phyloP scores from a whole-genome alignment of 1,140 invertebrate species.

The Reticulitermes speratus region DNA sequence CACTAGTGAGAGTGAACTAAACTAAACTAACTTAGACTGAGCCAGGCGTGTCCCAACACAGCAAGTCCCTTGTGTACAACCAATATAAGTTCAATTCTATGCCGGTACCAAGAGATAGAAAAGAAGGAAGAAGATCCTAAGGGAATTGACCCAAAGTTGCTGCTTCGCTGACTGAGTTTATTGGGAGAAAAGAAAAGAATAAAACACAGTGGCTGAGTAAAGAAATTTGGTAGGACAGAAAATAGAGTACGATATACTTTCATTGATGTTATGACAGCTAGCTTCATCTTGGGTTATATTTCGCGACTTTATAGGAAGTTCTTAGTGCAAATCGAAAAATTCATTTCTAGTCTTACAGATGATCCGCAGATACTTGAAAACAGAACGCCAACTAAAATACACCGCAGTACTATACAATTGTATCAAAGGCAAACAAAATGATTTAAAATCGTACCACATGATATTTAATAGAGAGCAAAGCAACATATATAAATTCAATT shows the following conservation, averaged over 20 bases:
- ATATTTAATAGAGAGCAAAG: too few species aligned
- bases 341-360: too few species aligned
- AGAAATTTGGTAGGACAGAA: neutral
- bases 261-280: neutral
- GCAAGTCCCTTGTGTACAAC: neutral
- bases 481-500: too few species aligned
- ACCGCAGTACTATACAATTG: too few species aligned
- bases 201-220: neutral
- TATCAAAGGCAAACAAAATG: too few species aligned
- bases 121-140: neutral
- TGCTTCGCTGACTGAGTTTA: conserved; percentile 5
- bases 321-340: too few species aligned
- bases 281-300: too few species aligned
- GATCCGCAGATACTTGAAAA: too few species aligned
- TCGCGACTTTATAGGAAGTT: too few species aligned
- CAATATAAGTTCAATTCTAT: conserved; percentile 1
- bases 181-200: neutral
- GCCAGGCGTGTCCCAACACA: neutral
- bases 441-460: too few species aligned
- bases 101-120: conserved; percentile 3
- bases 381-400: too few species aligned
- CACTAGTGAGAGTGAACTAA: neutral
- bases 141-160: conserved; percentile 17
- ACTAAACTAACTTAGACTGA: conserved; percentile 1
- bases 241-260: neutral